phyloP scores from a whole-genome alignment of 1,140 invertebrate genomes.

The Trichoplusia ni region DNA sequence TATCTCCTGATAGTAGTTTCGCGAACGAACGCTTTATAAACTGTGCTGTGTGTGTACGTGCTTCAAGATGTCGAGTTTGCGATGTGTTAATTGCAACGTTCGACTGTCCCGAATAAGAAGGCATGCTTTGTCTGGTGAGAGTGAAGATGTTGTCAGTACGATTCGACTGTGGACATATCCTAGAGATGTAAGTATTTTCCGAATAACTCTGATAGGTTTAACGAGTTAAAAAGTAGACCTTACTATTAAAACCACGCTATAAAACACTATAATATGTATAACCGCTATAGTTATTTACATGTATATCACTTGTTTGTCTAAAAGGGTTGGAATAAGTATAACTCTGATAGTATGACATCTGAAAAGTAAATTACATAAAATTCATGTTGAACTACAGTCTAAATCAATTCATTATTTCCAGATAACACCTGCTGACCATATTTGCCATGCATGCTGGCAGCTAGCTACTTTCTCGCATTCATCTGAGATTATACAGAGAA shows the following conservation, averaged over 20 bases:
- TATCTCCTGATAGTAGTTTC: slow-evolving; percentile 2
- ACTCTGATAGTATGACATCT: neutral
- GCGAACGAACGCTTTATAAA: slow-evolving; percentile 29
- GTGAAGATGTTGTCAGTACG: slow-evolving; percentile 18
- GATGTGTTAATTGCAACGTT: slow-evolving; percentile 35
- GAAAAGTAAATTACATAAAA: neutral
- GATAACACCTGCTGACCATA: slow-evolving; percentile 3
- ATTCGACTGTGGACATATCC: slow-evolving; percentile 33
- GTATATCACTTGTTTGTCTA: neutral
- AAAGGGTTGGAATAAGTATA: neutral
- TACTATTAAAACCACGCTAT: neutral
- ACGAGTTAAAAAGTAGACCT: neutral
- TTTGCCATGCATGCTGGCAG: slow-evolving; percentile 8
- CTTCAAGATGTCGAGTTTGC: slow-evolving; percentile 21
- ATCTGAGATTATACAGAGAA: neutral
- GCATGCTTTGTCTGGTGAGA: slow-evolving; percentile 24
- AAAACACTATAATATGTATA: neutral
- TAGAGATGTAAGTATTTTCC: slow-evolving; percentile 25
- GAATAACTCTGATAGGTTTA: neutral
- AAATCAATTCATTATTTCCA: slow-evolving; percentile 4
- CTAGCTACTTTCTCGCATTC: neutral
- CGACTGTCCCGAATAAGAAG: slow-evolving; percentile 18
- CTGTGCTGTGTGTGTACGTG: slow-evolving; percentile 3
- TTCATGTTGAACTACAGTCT: neutral
- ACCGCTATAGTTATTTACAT: neutral